These are phyloP conservation scores for Chrysaora quinquecirrha DNA, from an alignment of 30 jellyfish, hydroid and myxozoan species.

Conservation along the genomic window DNA sequence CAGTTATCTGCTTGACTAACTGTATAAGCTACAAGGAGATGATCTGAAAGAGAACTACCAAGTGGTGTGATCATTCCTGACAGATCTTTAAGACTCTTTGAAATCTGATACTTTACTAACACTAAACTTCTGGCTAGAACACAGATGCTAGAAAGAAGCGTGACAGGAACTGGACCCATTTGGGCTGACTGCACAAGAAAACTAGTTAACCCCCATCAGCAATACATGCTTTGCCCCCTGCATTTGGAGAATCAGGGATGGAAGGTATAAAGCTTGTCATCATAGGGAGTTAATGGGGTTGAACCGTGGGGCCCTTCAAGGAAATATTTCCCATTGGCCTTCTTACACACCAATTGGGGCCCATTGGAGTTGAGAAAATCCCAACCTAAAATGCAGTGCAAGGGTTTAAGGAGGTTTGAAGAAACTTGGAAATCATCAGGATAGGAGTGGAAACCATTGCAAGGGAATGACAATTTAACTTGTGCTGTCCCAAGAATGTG, in stretches of 20 bases:
- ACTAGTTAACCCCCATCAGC: constrained; percentile 13
- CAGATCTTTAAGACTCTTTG: constrained; percentile 38
- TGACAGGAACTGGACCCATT: constrained; percentile 27
- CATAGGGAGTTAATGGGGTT: no score
- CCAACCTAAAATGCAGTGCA: no score
- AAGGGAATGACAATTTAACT: no score
- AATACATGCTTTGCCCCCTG: background rate
- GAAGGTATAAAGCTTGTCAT: background rate
- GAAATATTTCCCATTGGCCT: background rate
- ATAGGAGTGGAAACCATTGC: constrained; percentile 13
- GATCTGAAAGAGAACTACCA: constrained; percentile 11
- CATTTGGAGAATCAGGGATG: background rate
- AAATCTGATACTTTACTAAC: constrained; percentile 1
- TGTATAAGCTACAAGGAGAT: constrained; percentile 19
- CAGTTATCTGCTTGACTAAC: no score
- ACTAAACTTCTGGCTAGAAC: constrained; percentile 45
- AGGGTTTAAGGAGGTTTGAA: no score
- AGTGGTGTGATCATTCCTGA: constrained; percentile 29
- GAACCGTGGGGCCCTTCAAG: no score
- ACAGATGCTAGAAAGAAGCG: background rate
- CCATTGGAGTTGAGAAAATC: no score
- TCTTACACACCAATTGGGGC: background rate
- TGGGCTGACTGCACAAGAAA: constrained; percentile 28
- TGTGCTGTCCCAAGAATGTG: constrained; percentile 22
- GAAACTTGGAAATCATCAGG: no score